Conservation (phyloP, 2,113 vertebrate species). For the Oxygymnocypris stewartii region DNA sequence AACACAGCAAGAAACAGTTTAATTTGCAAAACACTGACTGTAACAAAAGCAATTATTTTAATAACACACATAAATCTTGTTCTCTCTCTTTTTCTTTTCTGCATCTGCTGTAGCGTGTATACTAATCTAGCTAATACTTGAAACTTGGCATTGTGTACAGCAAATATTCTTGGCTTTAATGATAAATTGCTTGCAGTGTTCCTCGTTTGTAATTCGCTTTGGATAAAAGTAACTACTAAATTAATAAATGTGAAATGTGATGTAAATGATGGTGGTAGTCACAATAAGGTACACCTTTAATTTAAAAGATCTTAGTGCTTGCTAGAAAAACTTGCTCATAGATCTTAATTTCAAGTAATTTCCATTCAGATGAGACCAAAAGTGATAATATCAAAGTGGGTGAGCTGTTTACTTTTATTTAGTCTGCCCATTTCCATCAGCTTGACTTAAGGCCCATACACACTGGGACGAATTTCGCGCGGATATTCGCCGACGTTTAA, state of each 20-base stretch:
- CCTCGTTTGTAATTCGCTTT: background rate
- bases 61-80: background rate
- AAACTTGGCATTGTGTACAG: background rate
- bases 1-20: background rate
- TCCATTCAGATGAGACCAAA: background rate
- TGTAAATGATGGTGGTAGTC: background rate
- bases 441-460: background rate
- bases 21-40: background rate
- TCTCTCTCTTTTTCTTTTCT: background rate
- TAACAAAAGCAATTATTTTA: background rate
- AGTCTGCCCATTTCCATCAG: background rate
- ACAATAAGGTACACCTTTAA: background rate
- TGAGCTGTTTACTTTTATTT: background rate
- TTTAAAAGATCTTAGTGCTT: slow-evolving; percentile 6
- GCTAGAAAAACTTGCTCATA: background rate
- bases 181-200: background rate
- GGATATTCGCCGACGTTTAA: too few species aligned
- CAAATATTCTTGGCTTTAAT: background rate
- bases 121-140: slow-evolving; percentile 7
- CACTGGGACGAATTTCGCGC: too few species aligned
- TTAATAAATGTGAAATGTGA: background rate
- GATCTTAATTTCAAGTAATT: background rate
- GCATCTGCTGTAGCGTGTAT: background rate
- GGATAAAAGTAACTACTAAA: background rate
- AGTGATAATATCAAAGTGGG: background rate